These are phyloP conservation scores for Saccostrea echinata DNA, from an alignment of 1,140 invertebrate genomes.

Conservation along the genomic window DNA sequence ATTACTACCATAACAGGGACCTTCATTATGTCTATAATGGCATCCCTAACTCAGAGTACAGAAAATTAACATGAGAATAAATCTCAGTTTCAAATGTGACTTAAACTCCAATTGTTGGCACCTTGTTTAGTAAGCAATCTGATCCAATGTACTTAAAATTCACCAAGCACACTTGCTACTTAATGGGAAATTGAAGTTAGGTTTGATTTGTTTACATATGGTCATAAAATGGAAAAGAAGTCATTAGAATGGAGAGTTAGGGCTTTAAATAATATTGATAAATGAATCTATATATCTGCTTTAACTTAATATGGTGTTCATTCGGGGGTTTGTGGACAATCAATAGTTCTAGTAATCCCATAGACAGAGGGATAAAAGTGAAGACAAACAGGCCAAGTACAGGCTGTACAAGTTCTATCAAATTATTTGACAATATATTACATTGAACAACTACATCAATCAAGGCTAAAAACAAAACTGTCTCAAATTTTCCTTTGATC, in stretches of 20 bases:
- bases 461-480: no score
- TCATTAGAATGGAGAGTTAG: background rate
- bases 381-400: background rate
- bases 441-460: no score
- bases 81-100: conserved; percentile 5
- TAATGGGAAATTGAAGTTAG: conserved; percentile 11
- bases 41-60: background rate
- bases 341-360: background rate
- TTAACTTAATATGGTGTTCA: conserved; percentile 6
- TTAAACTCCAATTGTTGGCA: background rate
- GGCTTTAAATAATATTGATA: background rate
- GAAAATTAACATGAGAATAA: conserved; percentile 11
- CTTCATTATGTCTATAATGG: background rate
- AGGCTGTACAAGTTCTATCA: no score
- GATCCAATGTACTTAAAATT: background rate
- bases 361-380: background rate
- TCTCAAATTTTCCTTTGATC: no score
- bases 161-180: background rate
- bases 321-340: conserved; percentile 3
- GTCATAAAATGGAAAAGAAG: background rate
- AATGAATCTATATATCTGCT: conserved; percentile 19
- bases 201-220: background rate
- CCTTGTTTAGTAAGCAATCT: background rate
- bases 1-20: background rate
- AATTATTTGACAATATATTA: no score